Evolutionary conservation across 2,797 vertebrate species (phyloP).

Genomic region (Poecilia wingei): DNA sequence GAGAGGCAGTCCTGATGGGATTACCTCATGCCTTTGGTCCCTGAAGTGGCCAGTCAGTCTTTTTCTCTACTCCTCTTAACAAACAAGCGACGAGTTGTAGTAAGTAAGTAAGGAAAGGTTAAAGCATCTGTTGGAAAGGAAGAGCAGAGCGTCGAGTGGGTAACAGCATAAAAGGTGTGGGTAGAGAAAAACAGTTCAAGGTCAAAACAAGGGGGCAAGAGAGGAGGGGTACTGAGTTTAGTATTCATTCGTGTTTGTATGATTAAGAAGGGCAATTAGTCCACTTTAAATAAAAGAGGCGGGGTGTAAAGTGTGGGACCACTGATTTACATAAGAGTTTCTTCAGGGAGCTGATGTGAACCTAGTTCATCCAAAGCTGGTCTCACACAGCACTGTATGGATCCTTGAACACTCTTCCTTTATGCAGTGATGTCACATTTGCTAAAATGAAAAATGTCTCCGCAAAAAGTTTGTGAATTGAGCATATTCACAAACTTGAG

Average conservation of each 20-base stretch:
- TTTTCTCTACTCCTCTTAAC: constrained; percentile 43
- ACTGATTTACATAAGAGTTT: constrained; percentile 57
- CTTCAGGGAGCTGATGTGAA: constrained; percentile 50
- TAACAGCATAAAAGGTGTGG: constrained; percentile 56
- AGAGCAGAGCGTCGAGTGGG: constrained; percentile 60
- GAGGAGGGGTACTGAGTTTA: constrained; percentile 49
- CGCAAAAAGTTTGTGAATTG: not conserved
- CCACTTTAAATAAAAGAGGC: constrained; percentile 59
- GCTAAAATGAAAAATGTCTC: not conserved
- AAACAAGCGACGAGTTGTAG: constrained; percentile 57
- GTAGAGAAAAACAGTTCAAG: constrained; percentile 55
- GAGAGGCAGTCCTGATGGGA: constrained; percentile 58
- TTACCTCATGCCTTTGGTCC: constrained; percentile 78
- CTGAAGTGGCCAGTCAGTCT: constrained; percentile 74
- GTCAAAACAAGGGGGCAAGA: constrained; percentile 33
- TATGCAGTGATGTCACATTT: not conserved
- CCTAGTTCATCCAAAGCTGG: constrained; percentile 31
- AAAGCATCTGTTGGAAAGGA: constrained; percentile 54
- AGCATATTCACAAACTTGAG: not conserved
- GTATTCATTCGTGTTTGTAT: constrained; percentile 70
- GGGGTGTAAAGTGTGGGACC: constrained; percentile 41
- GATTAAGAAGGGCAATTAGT: constrained; percentile 76
- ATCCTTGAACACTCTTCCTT: constrained; percentile 35
- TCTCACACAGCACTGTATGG: constrained; percentile 32
- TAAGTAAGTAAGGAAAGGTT: constrained; percentile 52